phyloP scores from a whole-genome alignment of 1,140 invertebrate genomes.

The Achroia grisella region DNA sequence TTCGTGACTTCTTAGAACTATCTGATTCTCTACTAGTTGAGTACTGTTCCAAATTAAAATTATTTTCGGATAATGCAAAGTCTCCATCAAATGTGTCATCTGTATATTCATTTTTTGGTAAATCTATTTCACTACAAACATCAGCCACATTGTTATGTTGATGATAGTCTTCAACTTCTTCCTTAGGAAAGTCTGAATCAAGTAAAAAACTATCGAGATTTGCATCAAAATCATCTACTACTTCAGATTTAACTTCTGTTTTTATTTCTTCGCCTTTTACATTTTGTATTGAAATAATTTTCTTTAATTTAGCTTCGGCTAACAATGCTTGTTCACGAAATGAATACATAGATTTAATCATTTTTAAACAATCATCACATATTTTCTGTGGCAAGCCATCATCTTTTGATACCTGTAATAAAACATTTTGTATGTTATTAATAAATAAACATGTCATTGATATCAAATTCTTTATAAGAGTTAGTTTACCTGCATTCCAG shows the following conservation, averaged over 20 bases:
- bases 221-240: constrained; percentile 23
- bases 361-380: constrained; percentile 51
- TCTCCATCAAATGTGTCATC: constrained; percentile 1
- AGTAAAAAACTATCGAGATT: neutral
- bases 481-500: constrained; percentile 41
- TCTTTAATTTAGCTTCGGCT: constrained; percentile 41
- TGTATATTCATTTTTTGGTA: neutral
- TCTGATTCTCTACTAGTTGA: neutral
- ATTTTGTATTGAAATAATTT: constrained; percentile 17
- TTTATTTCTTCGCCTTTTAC: constrained; percentile 34
- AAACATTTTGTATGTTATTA: neutral
- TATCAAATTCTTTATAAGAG: neutral
- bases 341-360: constrained; percentile 37
- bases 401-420: constrained; percentile 44
- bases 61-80: neutral
- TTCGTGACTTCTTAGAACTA: too few species aligned
- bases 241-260: constrained; percentile 23
- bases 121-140: neutral
- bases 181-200: neutral
- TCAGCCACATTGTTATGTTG: neutral
- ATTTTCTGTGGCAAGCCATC: constrained; percentile 63
- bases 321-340: constrained; percentile 50
- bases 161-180: too few species aligned
- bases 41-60: neutral
- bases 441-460: too few species aligned